phyloP scores from a whole-genome alignment of 2,797 vertebrate species.

The Neomorphus geoffroyi region DNA sequence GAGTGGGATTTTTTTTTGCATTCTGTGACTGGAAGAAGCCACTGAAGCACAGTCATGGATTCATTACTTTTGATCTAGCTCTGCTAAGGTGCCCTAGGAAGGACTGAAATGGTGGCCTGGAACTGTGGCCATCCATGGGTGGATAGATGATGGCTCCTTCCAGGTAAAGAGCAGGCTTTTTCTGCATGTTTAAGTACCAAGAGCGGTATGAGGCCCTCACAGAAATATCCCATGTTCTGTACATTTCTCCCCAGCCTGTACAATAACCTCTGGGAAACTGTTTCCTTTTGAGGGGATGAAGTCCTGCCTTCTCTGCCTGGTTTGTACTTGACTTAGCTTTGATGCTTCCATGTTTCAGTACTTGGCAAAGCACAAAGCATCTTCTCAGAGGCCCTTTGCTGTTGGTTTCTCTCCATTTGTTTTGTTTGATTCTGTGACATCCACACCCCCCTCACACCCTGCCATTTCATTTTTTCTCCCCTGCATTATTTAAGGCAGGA shows the following conservation, averaged over 20 bases:
- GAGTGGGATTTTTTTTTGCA: neutral
- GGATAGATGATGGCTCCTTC: neutral
- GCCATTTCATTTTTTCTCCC: neutral
- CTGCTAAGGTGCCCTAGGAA: neutral
- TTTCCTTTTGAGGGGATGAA: neutral
- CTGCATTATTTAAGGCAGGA: neutral
- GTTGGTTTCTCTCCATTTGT: neutral
- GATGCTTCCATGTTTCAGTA: neutral
- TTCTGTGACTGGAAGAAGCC: neutral
- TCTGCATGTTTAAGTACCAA: neutral
- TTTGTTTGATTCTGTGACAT: neutral
- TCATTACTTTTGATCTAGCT: neutral
- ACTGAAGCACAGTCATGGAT: neutral
- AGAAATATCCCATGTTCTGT: neutral
- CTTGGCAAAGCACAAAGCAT: accelerated
- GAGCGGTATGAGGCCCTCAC: neutral
- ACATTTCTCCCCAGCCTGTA: neutral
- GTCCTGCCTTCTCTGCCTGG: neutral
- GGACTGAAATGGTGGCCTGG: neutral
- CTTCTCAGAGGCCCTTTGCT: neutral
- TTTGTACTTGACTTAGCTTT: neutral
- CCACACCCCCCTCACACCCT: neutral
- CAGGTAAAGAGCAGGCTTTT: neutral
- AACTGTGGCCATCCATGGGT: neutral
- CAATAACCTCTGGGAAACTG: neutral